Evolutionary conservation across 2,113 vertebrate genomes (phyloP).

Genomic region (Tylochromis polylepis): DNA sequence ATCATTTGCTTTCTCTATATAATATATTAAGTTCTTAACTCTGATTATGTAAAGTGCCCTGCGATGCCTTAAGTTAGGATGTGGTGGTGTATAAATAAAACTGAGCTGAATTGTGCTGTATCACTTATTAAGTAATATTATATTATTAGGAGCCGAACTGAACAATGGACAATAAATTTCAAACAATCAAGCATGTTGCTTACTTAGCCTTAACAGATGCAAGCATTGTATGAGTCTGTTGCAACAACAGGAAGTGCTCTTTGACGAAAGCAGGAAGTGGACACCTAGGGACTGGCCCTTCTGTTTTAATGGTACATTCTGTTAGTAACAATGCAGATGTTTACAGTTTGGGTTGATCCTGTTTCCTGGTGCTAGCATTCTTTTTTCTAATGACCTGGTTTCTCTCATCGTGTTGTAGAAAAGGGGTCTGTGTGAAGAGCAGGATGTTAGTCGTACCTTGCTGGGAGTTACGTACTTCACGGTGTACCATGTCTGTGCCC

Average conservation of each 20-base stretch:
- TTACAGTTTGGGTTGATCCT: constrained; percentile 24
- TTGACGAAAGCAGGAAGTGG: constrained; percentile 63
- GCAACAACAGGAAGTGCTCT: constrained; percentile 65
- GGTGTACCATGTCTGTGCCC: constrained; percentile 40
- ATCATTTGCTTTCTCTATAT: not conserved
- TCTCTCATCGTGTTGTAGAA: not conserved
- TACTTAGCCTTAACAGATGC: constrained; percentile 27
- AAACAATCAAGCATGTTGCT: constrained; percentile 54
- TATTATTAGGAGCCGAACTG: not conserved
- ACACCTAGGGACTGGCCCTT: constrained; percentile 52
- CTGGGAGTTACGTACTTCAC: constrained; percentile 44
- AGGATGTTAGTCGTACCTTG: constrained; percentile 49
- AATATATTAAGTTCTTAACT: not conserved
- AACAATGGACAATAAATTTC: constrained; percentile 35
- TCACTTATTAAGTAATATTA: not conserved
- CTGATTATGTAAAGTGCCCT: not conserved
- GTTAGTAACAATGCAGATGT: constrained; percentile 60
- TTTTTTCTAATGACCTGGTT: not conserved
- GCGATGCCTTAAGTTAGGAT: not conserved
- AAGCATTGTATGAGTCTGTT: constrained; percentile 35
- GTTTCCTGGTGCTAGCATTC: constrained; percentile 42
- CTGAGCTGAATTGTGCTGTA: not conserved
- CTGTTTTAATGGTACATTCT: constrained; percentile 52
- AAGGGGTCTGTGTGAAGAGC: not conserved
- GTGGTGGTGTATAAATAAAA: not conserved